phyloP scores from a whole-genome alignment of 2,113 vertebrate species.

The Glaucidium brasilianum region DNA sequence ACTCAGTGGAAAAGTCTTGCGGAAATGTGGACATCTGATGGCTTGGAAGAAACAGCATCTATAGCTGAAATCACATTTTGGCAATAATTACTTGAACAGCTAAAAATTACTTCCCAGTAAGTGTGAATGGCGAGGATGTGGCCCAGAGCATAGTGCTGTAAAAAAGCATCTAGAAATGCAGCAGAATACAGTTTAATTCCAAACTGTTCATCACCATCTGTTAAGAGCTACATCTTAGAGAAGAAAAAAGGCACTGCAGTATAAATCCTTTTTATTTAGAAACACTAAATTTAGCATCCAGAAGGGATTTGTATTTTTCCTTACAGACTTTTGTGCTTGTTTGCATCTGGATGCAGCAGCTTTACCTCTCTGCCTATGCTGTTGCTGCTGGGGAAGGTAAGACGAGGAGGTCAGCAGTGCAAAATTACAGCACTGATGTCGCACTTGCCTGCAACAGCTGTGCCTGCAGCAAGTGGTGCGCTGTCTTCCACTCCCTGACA shows the following conservation, averaged over 20 bases:
- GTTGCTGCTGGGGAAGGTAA: background rate
- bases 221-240: background rate
- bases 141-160: background rate
- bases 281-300: background rate
- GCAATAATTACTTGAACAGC: background rate
- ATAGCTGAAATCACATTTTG: background rate
- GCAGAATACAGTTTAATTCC: background rate
- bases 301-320: background rate
- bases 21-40: accelerated
- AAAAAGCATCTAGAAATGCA: background rate
- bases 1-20: background rate
- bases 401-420: accelerated
- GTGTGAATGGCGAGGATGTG: background rate
- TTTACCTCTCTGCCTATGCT: background rate
- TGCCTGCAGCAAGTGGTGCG: background rate
- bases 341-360: background rate
- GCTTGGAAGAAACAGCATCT: background rate
- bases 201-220: background rate
- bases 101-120: background rate
- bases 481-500: background rate
- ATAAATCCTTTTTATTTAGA: background rate
- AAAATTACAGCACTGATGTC: background rate
- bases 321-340: background rate
- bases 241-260: background rate
- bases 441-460: background rate